Base-by-base conservation (phyloP, 2,888 invertebrate species). In the Nemurella pictetii region DNA sequence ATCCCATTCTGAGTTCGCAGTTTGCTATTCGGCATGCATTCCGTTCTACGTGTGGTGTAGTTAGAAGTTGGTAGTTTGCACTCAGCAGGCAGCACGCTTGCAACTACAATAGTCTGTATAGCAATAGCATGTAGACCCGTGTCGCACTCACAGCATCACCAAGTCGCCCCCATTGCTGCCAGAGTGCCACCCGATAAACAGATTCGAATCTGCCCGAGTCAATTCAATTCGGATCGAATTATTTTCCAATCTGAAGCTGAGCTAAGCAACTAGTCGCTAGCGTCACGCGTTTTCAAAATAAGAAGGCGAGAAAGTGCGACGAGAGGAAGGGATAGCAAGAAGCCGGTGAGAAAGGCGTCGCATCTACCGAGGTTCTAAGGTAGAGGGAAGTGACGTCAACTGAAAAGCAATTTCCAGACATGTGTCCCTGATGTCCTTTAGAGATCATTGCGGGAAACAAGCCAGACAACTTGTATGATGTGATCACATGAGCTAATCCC, bases 371-470 rank as follows among this genome's bases (percentile, higher is more conserved):
- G 55, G 9, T 7, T 55, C 55, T 3, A 55, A 55, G 55, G 55
- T 35, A 20, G 2, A 55, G 2, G 26, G 75, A 28, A 75, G 35
- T 80, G 80, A 80, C 80, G 36, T 80, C 35, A 35, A 30, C 80
- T 30, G 80, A n/a, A 80, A 80, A 80, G 80, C 80, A 80, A 80
- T 80, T 80, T 80, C 80, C 80, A 30, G 80, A 26, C 80, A 80
- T 80, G 80, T 80, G 80, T 80, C 80, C 80, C 80, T 35, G 80
- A 80, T 80, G 80, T 80, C 80, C 80, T 80, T 80, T 80, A 36
- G 80, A 80, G 80, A 35, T 32, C 35, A 35, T 80, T 80, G 25
- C 80, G 32, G 15, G 80, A 80, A 80, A 80, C 80, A 32, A 35
- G 80, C 28, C 30, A 80, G 80, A 80, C 80, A 80, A 80, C 35